Percentiles rank a stretch among this genome's conserved stretches.
Evolutionary conservation across 2,888 invertebrate genomes (phyloP).

Genomic region (Clostera curtula): DNA sequence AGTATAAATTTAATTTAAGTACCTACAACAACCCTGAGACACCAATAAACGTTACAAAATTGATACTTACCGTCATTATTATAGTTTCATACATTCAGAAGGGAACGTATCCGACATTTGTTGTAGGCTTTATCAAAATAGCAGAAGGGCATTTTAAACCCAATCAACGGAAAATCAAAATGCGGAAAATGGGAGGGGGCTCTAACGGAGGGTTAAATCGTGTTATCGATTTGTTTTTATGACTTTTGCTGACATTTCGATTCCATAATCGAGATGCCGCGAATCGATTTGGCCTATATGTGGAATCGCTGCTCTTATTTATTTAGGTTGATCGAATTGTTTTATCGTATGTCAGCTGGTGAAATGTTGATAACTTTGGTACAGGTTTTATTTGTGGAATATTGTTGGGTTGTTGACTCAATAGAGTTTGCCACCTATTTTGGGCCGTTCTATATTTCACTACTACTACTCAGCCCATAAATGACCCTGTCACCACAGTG

Average conservation of each 20-base stretch:
- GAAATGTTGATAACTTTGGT: too few species aligned
- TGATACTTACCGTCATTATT: slow-evolving; percentile 23
- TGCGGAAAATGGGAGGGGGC: slow-evolving; percentile 67
- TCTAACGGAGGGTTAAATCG: slow-evolving; percentile 68
- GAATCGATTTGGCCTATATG: slow-evolving; percentile 19
- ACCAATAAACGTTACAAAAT: slow-evolving; percentile 21
- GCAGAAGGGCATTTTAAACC: slow-evolving; percentile 66
- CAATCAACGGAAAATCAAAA: slow-evolving; percentile 72
- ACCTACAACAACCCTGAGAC: slow-evolving; percentile 6
- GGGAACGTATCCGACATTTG: slow-evolving; percentile 47
- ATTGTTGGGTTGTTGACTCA: too few species aligned
- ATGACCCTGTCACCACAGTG: too few species aligned
- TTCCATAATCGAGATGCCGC: slow-evolving; percentile 32
- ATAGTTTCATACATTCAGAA: slow-evolving; percentile 38
- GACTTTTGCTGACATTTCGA: slow-evolving; percentile 59
- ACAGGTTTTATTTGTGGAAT: too few species aligned
- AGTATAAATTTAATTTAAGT: too few species aligned
- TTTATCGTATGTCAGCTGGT: too few species aligned
- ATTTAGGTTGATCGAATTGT: not conserved
- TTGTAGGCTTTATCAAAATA: slow-evolving; percentile 58
- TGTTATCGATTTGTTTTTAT: slow-evolving; percentile 70
- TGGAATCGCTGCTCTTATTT: slow-evolving; percentile 6
- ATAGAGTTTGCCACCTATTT: too few species aligned
- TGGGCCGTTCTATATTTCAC: too few species aligned
- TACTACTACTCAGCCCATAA: too few species aligned